A percentile compares a stretch with the other conserved stretches of the same genome.
Conservation (phyloP, 2,797 vertebrate genomes). For the Anguilla pacifica region DNA sequence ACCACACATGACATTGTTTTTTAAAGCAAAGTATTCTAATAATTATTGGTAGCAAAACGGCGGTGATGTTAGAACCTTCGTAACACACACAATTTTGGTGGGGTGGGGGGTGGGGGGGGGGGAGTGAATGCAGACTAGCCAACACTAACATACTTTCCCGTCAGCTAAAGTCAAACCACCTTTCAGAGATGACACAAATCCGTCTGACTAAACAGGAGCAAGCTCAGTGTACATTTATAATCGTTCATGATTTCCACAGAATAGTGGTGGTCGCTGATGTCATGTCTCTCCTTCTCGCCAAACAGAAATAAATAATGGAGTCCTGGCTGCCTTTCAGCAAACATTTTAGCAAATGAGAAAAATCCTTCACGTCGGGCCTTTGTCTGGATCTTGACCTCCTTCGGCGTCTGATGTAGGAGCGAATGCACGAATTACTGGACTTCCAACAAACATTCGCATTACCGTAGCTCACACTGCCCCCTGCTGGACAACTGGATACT, state of each 20-base stretch:
- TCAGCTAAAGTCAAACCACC: background rate
- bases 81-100: background rate
- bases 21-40: too few species aligned
- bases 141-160: background rate
- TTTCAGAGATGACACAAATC: background rate
- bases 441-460: background rate
- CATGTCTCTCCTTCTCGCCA: background rate
- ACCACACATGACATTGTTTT: too few species aligned
- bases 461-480: background rate
- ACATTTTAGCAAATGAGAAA: slow-evolving; percentile 23
- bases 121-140: background rate
- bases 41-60: background rate
- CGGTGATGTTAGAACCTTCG: background rate
- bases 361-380: background rate
- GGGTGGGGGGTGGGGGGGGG: too few species aligned
- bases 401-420: background rate
- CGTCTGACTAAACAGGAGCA: background rate
- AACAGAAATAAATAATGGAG: background rate
- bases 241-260: background rate
- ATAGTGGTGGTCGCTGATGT: background rate
- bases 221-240: background rate
- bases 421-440: background rate
- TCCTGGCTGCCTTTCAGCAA: background rate
- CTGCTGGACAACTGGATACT: background rate
- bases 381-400: background rate